Conservation (phyloP, 1,140 invertebrate species). For the Bactericera cockerelli region DNA sequence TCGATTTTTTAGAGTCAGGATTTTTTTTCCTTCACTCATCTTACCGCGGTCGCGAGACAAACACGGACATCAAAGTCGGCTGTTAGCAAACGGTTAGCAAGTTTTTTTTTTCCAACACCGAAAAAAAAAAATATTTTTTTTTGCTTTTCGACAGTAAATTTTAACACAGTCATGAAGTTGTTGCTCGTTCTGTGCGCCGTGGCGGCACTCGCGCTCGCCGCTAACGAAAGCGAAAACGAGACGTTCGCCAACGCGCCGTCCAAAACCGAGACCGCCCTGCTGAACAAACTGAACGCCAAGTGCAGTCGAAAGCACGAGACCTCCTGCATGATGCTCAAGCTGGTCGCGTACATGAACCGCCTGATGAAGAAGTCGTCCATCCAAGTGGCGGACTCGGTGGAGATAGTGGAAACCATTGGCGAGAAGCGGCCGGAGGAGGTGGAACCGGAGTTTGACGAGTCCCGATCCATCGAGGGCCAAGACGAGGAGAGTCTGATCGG, state of each 20-base stretch:
- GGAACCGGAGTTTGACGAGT: conserved; percentile 1
- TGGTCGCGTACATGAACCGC: conserved; percentile 62
- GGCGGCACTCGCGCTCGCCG: not conserved
- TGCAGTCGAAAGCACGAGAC: conserved; percentile 56
- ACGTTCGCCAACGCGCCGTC: not conserved
- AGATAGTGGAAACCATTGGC: conserved; percentile 48
- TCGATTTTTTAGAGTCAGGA: too few relatives aligned
- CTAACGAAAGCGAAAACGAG: not conserved
- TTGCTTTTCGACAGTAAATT: too few relatives aligned
- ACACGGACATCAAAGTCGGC: too few relatives aligned
- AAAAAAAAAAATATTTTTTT: too few relatives aligned
- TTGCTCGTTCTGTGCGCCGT: not conserved
- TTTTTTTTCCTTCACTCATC: too few relatives aligned
- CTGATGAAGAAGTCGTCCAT: conserved; percentile 60
- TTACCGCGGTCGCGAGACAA: too few relatives aligned
- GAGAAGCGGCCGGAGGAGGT: conserved; percentile 15
- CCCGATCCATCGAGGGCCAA: conserved; percentile 25
- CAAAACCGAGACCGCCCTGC: conserved; percentile 26
- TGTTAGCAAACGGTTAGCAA: too few relatives aligned
- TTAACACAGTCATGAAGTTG: not conserved
- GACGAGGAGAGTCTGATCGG: conserved; percentile 49
- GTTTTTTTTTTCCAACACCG: too few relatives aligned
- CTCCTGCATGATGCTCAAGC: conserved; percentile 60
- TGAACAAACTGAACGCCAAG: conserved; percentile 54
- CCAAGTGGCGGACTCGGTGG: conserved; percentile 53